Evolutionary conservation across 2,888 invertebrate species (phyloP).

Genomic region (Steinernema scapterisci): DNA sequence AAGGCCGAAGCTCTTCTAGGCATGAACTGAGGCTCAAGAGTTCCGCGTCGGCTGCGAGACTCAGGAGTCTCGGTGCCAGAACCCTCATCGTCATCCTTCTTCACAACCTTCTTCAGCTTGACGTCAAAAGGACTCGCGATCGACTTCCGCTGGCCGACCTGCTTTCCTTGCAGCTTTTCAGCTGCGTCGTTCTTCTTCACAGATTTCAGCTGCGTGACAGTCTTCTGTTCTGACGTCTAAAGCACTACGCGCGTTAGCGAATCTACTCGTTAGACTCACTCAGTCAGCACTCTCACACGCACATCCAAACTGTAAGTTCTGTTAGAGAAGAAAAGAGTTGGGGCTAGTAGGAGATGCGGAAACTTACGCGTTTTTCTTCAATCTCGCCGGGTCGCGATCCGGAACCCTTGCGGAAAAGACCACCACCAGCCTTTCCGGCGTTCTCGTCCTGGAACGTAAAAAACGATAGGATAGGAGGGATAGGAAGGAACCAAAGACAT

Average conservation of each 20-base stretch:
- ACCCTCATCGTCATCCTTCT: conserved; percentile 46
- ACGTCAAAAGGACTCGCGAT: conserved; percentile 37
- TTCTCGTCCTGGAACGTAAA: conserved; percentile 2
- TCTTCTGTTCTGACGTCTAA: conserved; percentile 15
- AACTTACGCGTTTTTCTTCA: conserved; percentile 28
- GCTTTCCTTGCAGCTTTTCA: conserved; percentile 41
- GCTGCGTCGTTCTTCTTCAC: conserved; percentile 26
- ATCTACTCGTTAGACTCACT: background rate
- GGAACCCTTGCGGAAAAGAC: conserved; percentile 17
- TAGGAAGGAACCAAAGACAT: background rate
- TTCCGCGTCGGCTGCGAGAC: conserved; percentile 37
- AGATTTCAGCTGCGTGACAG: conserved; percentile 8
- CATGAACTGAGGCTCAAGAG: conserved; percentile 33
- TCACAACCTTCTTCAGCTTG: conserved; percentile 58
- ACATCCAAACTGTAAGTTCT: background rate
- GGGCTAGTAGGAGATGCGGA: background rate
- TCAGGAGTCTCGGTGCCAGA: conserved; percentile 42
- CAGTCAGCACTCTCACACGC: background rate
- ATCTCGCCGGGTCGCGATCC: conserved; percentile 21
- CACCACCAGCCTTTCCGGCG: background rate
- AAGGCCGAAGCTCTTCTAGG: conserved; percentile 18
- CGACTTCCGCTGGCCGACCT: conserved; percentile 43
- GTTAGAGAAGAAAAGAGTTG: conserved; percentile 10
- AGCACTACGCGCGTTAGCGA: conserved; percentile 5
- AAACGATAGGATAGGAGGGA: conserved; percentile 13